Evolutionary conservation across 1,140 invertebrate genomes (phyloP).

Genomic region (Manduca sexta): DNA sequence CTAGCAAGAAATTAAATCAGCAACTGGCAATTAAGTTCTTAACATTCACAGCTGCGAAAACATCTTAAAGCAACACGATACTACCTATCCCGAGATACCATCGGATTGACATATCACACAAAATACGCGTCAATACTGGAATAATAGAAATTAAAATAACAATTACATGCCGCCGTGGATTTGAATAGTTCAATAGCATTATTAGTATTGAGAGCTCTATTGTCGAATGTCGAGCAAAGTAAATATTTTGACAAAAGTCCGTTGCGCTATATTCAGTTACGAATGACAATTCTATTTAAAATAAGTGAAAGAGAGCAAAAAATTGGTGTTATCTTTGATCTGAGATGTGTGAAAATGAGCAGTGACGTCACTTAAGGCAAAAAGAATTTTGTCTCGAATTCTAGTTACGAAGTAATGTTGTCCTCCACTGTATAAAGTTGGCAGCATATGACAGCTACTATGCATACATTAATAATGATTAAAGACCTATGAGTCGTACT

Average conservation of each 20-base stretch:
- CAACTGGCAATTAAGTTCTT: too few species aligned
- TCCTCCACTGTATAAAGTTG: too few species aligned
- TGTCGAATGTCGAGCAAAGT: conserved; percentile 49
- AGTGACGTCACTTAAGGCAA: too few species aligned
- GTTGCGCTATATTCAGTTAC: conserved; percentile 58
- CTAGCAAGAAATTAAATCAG: too few species aligned
- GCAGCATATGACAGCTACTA: too few species aligned
- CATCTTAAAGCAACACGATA: conserved; percentile 7
- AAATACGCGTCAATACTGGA: conserved; percentile 23
- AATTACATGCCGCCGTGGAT: conserved; percentile 39
- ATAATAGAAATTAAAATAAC: conserved; percentile 47
- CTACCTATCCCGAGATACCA: conserved; percentile 36
- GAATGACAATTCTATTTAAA: conserved; percentile 35
- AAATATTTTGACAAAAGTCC: conserved; percentile 70
- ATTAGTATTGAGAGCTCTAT: conserved; percentile 51
- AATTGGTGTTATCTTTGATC: too few species aligned
- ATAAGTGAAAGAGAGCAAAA: background rate
- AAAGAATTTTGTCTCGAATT: too few species aligned
- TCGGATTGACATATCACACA: conserved; percentile 34
- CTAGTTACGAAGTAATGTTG: too few species aligned
- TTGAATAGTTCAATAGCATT: conserved; percentile 52
- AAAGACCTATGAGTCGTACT: too few species aligned
- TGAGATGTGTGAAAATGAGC: too few species aligned
- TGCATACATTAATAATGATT: too few species aligned
- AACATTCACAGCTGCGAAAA: background rate